These are phyloP conservation scores for Carassius gibelio DNA, from an alignment of 2,113 vertebrate genomes.

Conservation along the genomic window DNA sequence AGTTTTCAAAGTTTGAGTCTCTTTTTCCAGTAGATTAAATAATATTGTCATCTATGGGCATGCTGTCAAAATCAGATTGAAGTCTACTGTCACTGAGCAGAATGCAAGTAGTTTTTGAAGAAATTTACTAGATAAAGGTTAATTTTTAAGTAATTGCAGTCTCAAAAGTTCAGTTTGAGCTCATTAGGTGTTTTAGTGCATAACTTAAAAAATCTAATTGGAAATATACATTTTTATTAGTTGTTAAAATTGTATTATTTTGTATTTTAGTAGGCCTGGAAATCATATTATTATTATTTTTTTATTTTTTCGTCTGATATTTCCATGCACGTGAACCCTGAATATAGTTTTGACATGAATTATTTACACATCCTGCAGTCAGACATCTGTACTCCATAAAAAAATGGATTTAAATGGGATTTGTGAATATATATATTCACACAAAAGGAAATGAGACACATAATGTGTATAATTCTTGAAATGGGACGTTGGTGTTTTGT, in stretches of 20 bases:
- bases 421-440: background rate
- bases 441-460: too few species aligned
- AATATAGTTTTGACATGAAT: background rate
- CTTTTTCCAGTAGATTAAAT: background rate
- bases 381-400: background rate
- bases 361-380: background rate
- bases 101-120: background rate
- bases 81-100: background rate
- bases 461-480: background rate
- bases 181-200: background rate
- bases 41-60: background rate
- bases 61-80: background rate
- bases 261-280: background rate
- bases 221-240: background rate
- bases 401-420: background rate
- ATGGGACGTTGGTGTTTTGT: background rate
- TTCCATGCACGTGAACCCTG: background rate
- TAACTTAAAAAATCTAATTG: background rate
- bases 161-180: background rate
- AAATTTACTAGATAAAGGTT: background rate
- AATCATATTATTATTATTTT: too few species aligned
- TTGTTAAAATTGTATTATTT: background rate
- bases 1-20: background rate
- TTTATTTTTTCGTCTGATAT: background rate
- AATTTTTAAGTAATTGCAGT: background rate